phyloP scores from a whole-genome alignment of 2,113 vertebrate genomes.

The Ceyx melanurus region DNA sequence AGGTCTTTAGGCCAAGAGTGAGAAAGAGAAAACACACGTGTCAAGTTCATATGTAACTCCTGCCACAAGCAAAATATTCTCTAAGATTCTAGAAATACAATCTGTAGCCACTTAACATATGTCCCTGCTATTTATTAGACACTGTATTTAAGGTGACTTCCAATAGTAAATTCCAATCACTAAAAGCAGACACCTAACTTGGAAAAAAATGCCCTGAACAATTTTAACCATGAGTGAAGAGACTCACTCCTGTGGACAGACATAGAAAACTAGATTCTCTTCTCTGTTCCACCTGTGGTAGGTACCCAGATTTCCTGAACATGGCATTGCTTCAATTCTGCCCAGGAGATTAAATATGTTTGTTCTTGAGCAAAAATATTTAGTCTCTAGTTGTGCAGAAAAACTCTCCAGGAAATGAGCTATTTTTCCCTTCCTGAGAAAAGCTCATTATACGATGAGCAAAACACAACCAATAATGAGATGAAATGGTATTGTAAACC shows the following conservation, averaged over 20 bases:
- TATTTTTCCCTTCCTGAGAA: slow-evolving; percentile 25
- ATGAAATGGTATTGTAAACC: background rate
- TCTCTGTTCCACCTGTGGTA: background rate
- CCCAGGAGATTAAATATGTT: background rate
- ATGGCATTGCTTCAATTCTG: background rate
- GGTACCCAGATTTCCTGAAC: background rate
- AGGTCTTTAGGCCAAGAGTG: background rate
- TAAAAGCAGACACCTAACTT: background rate
- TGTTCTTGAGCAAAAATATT: background rate
- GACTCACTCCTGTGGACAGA: background rate
- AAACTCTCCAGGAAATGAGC: slow-evolving; percentile 23
- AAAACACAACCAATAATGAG: background rate
- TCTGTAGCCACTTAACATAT: background rate
- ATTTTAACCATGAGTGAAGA: background rate
- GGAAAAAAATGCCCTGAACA: background rate
- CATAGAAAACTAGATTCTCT: background rate
- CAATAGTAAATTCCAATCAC: background rate
- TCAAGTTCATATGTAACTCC: background rate
- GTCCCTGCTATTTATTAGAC: background rate
- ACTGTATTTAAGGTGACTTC: background rate
- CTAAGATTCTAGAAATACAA: background rate
- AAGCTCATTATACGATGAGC: background rate
- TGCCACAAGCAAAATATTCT: background rate
- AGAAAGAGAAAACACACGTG: background rate
- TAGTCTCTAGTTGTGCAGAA: background rate